Percentiles rank a stretch among this genome's conserved stretches.
Conservation (phyloP, 2,888 invertebrate genomes). For the Hetaerina titia region DNA sequence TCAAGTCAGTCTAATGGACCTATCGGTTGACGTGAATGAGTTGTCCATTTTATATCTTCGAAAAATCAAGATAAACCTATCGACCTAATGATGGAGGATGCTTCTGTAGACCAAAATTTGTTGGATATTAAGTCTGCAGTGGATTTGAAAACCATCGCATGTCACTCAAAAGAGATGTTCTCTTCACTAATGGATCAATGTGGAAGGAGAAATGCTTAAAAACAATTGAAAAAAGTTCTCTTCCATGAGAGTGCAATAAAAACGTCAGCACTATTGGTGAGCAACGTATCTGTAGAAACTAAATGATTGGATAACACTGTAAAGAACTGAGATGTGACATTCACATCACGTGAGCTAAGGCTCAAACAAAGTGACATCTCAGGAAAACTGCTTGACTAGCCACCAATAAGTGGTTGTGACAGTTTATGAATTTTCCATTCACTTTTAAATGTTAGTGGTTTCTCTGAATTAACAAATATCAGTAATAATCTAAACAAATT, state of each 20-base stretch:
- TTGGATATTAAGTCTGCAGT: not conserved
- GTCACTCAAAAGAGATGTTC: conserved; percentile 52
- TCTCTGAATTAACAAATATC: not conserved
- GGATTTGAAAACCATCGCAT: conserved; percentile 22
- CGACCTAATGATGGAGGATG: conserved; percentile 33
- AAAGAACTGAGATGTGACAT: conserved; percentile 24
- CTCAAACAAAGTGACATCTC: not conserved
- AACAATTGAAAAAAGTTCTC: conserved; percentile 2
- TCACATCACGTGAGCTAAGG: not conserved
- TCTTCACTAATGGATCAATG: conserved; percentile 36
- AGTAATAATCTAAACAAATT: not conserved
- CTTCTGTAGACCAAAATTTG: conserved; percentile 55
- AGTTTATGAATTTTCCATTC: not conserved
- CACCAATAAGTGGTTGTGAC: not conserved
- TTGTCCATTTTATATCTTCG: conserved; percentile 11
- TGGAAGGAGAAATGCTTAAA: conserved; percentile 19
- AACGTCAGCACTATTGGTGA: conserved; percentile 3
- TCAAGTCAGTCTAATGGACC: conserved; percentile 58
- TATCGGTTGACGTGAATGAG: conserved; percentile 22
- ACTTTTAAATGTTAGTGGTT: not conserved
- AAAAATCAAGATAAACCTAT: conserved; percentile 57
- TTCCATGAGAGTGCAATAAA: conserved; percentile 18
- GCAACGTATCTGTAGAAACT: conserved; percentile 60
- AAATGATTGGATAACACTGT: not conserved
- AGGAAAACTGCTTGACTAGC: not conserved